Base-by-base conservation (phyloP, 2,113 vertebrate species). In the Chloroceryle aenea region DNA sequence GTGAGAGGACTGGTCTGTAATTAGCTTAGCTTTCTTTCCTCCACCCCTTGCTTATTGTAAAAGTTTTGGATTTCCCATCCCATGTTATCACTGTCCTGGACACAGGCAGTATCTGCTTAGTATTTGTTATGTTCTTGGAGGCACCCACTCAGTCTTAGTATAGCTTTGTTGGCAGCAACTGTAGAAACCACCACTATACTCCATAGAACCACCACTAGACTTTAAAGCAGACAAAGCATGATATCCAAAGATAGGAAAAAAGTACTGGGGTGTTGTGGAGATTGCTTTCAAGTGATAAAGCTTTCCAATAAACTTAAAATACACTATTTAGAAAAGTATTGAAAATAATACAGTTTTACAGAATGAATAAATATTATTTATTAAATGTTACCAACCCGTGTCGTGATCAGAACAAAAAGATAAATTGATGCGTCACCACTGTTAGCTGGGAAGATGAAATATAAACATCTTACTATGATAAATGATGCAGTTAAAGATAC, bases 401-500 rank as follows among this genome's bases (percentile, higher is more conserved):
- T 69, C 38, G 6, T 42, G 55, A 76, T 92, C 34, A 90, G 88
- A 94, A 75, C 29, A 96, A 87, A 96, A 96, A 75, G 89, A 91
- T 85, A 80, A 95, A 90, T 97, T 58, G 95, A 93, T 93, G 27
- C 89, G 91, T 87, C 79, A 55, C 53, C 42, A 23, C 47, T 91
- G 59, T 82, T 95, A 92, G 91, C 58, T 52, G 95, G 63, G 38
- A 97, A 97, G 75, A 67, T 93, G 90, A 96, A 98, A 92, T 95
- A 93, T 26, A 91, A 94, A 80, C 79, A 91, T 84, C 55, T 71
- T 89, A 45, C 82, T 95, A 76, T 96, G 86, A 97, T 91, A 96
- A 95, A 95, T 61, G 89, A 66, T 92, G 45, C 74, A 86, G 80
- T 90, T 93, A 92, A 80, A 96, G 55, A 89, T 61, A 61, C 74